Evolutionary conservation across 2,888 invertebrate species (phyloP), one percentile per base, ranked within the genome.

Genomic region (Spisula subtruncata): DNA sequence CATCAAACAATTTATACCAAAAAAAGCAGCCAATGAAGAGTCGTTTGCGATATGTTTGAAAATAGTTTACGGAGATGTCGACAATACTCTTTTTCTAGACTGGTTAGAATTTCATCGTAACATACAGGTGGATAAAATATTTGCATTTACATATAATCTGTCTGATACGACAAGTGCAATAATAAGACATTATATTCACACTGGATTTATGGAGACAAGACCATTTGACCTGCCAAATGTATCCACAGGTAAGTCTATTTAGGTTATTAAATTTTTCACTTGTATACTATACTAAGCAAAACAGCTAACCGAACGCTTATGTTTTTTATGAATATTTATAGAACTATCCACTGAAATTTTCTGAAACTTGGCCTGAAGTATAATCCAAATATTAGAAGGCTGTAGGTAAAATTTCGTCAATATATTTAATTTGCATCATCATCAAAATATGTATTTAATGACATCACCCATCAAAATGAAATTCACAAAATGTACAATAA

Each of bases 41-140:
- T 71, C 87, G 6, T 51, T 87, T 75, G 87, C 87, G 8, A 32
- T 87, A 51, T 87, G 87, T 54, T 82, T 82, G 18, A 87, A 87
- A 87, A 54, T 87, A 35, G 48, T 87, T 8, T 87, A 87, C 35
- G 87, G 87, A 54, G 75, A 82, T 54, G 51, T 87, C 25, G 60
- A 75, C 18, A 83, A 16, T 16, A 82, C 75, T 18, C 54, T 83
- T 6, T 66, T 87, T 1, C 51, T 83, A 14, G 87, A 87, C 54
- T 87, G 87, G 87, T 32, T 87, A 25, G 87, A 87, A 54, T 87
- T 48, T 54, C 75, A 75, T n/a, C 71, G 56, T 32, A 71, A 83
- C 32, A 82, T 87, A 51, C 29, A 75, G 75, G 83, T 87, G 12
- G 82, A 82, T 32, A 87, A 87, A 54, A 83, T 87, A n/a, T 66